phyloP scores from a whole-genome alignment of 2,888 invertebrate species.

The Harpalus rufipes region DNA sequence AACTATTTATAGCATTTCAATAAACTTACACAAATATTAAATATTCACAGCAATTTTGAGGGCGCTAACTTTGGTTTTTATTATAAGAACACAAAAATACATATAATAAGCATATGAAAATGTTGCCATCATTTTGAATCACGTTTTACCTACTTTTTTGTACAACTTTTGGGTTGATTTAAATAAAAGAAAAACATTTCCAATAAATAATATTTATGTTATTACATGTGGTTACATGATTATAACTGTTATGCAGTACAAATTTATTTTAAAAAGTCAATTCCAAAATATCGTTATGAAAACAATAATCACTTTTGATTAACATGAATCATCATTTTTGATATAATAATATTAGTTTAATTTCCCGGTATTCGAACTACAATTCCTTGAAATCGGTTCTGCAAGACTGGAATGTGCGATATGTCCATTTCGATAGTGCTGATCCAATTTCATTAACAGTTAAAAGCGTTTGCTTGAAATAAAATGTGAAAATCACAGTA shows the following conservation, averaged over 20 bases:
- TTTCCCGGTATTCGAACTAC: not conserved
- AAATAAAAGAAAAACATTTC: conserved; percentile 10
- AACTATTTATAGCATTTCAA: no score
- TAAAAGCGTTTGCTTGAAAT: conserved; percentile 40
- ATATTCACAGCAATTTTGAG: no score
- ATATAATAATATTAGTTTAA: conserved; percentile 41
- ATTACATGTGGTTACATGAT: conserved; percentile 45
- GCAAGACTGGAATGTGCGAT: conserved; percentile 41
- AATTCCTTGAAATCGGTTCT: conserved; percentile 31
- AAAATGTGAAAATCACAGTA: conserved; percentile 59
- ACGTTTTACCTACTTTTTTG: no score
- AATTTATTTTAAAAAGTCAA: conserved; percentile 52
- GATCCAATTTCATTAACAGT: conserved; percentile 36
- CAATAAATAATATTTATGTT: conserved; percentile 52
- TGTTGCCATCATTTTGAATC: no score
- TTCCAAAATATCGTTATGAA: conserved; percentile 47
- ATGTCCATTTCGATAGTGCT: conserved; percentile 49
- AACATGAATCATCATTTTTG: conserved; percentile 27
- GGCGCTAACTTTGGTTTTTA: no score
- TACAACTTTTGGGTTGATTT: not conserved
- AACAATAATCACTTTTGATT: conserved; percentile 41
- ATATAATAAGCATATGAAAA: no score
- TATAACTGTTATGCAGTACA: conserved; percentile 42
- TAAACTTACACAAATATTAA: no score
- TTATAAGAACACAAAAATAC: no score